Conservation (phyloP, 2,797 vertebrate species). For the Rhabdomys pumilio region DNA sequence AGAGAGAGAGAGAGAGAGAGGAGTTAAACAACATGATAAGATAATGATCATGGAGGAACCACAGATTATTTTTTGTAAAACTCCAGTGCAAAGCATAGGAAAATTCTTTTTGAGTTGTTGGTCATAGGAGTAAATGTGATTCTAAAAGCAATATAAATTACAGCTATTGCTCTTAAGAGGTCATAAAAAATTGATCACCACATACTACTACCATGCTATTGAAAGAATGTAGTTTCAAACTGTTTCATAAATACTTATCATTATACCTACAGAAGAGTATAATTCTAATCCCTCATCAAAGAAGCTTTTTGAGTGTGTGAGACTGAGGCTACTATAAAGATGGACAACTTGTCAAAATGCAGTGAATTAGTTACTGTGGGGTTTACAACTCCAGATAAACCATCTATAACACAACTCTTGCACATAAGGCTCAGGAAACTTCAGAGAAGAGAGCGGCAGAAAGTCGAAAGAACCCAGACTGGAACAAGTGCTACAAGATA, state of each 20-base stretch:
- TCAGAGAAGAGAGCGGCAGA: background rate
- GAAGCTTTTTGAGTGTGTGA: background rate
- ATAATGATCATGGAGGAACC: background rate
- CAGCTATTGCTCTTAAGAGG: background rate
- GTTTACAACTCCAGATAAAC: background rate
- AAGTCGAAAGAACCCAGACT: background rate
- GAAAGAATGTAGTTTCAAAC: background rate
- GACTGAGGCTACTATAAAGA: background rate
- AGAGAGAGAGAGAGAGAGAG: too few species aligned
- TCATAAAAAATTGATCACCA: background rate
- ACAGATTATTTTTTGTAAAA: background rate
- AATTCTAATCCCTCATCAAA: background rate
- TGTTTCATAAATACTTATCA: background rate
- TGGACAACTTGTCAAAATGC: background rate
- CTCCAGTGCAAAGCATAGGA: background rate
- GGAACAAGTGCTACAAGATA: background rate
- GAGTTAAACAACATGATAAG: background rate
- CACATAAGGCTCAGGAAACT: background rate
- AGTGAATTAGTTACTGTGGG: background rate
- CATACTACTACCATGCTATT: background rate
- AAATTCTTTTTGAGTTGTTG: background rate
- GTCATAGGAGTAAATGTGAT: background rate
- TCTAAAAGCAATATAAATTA: background rate
- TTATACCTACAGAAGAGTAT: background rate
- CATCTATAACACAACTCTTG: background rate